phyloP scores from a whole-genome alignment of 2,113 vertebrate genomes.

The Corapipo altera region DNA sequence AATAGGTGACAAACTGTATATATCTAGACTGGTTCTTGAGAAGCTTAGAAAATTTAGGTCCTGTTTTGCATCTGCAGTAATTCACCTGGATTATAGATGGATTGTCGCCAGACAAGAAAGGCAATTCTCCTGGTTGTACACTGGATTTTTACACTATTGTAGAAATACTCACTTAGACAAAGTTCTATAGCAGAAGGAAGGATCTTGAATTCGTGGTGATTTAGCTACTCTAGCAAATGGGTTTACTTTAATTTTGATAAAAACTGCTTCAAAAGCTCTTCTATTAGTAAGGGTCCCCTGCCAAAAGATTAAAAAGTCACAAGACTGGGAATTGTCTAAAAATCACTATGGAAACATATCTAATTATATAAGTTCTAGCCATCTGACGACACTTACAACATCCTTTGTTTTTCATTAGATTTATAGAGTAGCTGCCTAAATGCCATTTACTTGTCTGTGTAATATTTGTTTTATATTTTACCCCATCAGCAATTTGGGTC shows the following conservation, averaged over 20 bases:
- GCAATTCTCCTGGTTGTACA: neutral
- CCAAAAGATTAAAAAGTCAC: neutral
- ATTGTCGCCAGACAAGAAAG: neutral
- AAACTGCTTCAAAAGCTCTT: neutral
- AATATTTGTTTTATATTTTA: neutral
- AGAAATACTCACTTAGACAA: neutral
- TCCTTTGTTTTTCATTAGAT: neutral
- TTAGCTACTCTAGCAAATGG: neutral
- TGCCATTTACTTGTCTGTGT: neutral
- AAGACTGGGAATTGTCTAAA: neutral
- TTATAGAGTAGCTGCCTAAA: neutral
- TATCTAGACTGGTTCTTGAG: neutral
- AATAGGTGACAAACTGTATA: neutral
- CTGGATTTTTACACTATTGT: neutral
- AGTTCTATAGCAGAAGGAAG: neutral
- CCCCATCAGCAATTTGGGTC: neutral
- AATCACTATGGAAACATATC: neutral
- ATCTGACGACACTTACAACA: neutral
- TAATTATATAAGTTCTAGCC: neutral
- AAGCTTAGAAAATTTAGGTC: neutral
- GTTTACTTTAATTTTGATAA: neutral
- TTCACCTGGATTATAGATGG: neutral
- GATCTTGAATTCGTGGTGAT: neutral
- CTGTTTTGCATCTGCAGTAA: neutral
- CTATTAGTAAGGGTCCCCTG: neutral